Evolutionary conservation across 1,140 invertebrate genomes (phyloP), one percentile per base, ranked within the genome.

Genomic region (Bombyx mandarina): DNA sequence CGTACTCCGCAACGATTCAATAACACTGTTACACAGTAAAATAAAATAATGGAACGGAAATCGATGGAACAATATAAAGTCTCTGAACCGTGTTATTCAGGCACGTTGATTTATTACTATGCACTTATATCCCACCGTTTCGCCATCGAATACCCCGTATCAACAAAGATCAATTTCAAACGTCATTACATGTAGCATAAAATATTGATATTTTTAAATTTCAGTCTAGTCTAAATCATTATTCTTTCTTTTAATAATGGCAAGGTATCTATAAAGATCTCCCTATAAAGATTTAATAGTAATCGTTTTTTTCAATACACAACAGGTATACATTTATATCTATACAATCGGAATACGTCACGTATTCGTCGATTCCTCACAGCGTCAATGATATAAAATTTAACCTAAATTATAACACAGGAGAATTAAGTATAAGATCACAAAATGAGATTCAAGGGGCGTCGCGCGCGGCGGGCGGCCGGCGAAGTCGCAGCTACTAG

Each of bases 391-490:
- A 87, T 87, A 87, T 87, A 87, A 87, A 87, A 85, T 84, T 87
- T 87, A 87, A 87, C 82, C 84, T 87, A 87, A 87, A 87, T 80
- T 84, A 84, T 84, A 87, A 87, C 84, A 87, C 84, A 87, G 84
- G 82, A 85, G 84, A 87, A 84, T 87, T 87, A 87, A 87, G 84
- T 87, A 84, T 87, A 87, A 87, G 84, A 87, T 87, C 84, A 87
- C 84, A 87, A 87, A 87, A 87, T 87, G 84, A 87, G 82, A 87
- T 87, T 87, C 82, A 78, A 73, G 79, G 82, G 80, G 79, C 79
- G 75, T 76, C 78, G 77, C 72, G 55, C 46, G 62, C 66, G 60
- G 65, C 57, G 71, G 64, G 68, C 78, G 71, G 76, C 81, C 79
- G 75, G 75, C 81, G 79, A 82, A 80, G 80, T 83, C 82, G 79